Evolutionary conservation across 2,797 vertebrate species (phyloP).

Genomic region (Basileuterus tristriatus): DNA sequence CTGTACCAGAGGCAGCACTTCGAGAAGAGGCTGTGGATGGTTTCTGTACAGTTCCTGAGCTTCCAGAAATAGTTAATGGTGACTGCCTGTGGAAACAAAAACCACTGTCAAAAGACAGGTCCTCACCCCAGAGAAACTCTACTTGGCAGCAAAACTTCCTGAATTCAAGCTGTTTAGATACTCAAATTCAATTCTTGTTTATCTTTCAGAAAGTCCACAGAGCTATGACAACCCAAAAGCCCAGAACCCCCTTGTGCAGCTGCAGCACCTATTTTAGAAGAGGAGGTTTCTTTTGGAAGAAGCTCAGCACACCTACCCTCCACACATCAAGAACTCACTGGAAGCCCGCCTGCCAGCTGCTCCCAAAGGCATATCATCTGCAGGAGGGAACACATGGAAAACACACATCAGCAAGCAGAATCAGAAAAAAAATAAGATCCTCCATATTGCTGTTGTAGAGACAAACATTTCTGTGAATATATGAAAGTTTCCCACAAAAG

Average conservation of each 20-base stretch:
- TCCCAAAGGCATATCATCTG: conserved; percentile 90
- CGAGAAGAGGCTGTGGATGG: conserved; percentile 64
- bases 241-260: not conserved
- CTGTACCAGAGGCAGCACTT: conserved; percentile 56
- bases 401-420: not conserved
- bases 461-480: not conserved
- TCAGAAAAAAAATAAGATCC: not conserved
- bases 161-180: not conserved
- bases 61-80: conserved; percentile 71
- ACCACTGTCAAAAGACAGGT: not conserved
- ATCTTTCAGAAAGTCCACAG: not conserved
- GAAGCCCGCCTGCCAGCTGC: conserved; percentile 82
- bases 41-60: conserved; percentile 69
- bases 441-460: not conserved
- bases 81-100: conserved; percentile 66
- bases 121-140: not conserved
- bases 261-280: conserved; percentile 5
- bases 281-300: not conserved
- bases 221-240: not conserved
- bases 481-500: not conserved
- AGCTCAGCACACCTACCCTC: conserved; percentile 84
- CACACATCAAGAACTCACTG: conserved; percentile 91
- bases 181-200: not conserved
- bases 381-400: conserved; percentile 25
- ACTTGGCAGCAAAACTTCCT: not conserved